These are phyloP conservation scores for Dolichomitus sp. DNA, from an alignment of 2,888 invertebrate genomes.

Conservation along the genomic window DNA sequence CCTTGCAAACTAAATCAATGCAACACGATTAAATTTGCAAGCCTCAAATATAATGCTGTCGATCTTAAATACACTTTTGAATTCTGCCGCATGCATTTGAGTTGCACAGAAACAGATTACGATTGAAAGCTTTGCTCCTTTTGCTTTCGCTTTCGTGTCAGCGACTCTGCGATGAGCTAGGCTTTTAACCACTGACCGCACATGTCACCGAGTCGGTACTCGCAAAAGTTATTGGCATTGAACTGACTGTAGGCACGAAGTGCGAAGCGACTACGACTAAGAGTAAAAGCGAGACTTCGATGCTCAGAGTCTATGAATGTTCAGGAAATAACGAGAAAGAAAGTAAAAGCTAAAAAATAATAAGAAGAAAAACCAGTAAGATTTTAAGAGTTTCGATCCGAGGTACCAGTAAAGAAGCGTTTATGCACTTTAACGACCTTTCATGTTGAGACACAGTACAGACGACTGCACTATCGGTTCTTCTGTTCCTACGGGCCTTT, in stretches of 20 bases:
- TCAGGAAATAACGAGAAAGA: constrained; percentile 6
- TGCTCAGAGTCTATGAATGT: neutral
- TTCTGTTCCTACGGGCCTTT: neutral
- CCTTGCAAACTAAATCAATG: too few relatives aligned
- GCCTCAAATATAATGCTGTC: too few relatives aligned
- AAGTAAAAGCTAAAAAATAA: constrained; percentile 62
- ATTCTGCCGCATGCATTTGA: too few relatives aligned
- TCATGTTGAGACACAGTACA: constrained; percentile 53
- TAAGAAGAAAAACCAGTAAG: constrained; percentile 18
- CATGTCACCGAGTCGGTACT: constrained; percentile 72
- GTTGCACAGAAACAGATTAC: neutral
- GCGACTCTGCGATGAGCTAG: constrained; percentile 7
- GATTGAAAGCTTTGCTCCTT: neutral
- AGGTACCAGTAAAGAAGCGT: constrained; percentile 66
- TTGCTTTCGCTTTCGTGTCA: neutral
- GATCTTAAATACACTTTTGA: too few relatives aligned
- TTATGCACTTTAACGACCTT: constrained; percentile 73
- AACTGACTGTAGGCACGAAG: constrained; percentile 16
- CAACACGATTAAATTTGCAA: too few relatives aligned
- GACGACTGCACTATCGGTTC: constrained; percentile 14
- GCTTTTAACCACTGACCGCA: constrained; percentile 71
- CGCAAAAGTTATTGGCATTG: constrained; percentile 49
- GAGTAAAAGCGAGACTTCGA: constrained; percentile 28
- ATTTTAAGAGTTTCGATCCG: neutral
- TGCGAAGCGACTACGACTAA: constrained; percentile 65